phyloP scores from a whole-genome alignment of 2,888 invertebrate genomes.

The Pteria penguin region DNA sequence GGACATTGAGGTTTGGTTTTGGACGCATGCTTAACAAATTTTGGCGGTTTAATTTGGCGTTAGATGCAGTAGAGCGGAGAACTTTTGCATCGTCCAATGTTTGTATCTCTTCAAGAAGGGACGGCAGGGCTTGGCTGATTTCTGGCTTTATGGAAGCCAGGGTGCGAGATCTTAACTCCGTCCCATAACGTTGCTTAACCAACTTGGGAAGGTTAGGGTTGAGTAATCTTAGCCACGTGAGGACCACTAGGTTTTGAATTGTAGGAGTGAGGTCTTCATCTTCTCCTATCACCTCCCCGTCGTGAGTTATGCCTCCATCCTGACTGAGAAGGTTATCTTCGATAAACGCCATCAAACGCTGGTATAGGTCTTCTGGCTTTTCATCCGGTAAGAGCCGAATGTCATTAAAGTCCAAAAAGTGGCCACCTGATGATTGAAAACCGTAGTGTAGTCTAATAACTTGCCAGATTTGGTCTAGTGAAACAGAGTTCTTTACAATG shows the following conservation, averaged over 20 bases:
- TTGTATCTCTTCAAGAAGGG: conserved; percentile 41
- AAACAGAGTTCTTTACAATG: conserved; percentile 44
- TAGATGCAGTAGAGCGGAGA: conserved; percentile 32
- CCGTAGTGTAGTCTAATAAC: conserved; percentile 48
- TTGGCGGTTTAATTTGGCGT: not conserved
- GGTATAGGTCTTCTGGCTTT: conserved; percentile 54
- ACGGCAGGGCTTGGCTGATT: conserved; percentile 43
- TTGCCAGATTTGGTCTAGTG: conserved; percentile 39
- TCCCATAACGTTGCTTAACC: conserved; percentile 28
- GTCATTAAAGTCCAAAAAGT: conserved; percentile 49
- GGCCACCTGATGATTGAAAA: conserved; percentile 41
- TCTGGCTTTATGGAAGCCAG: conserved; percentile 50
- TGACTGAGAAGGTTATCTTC: conserved; percentile 47
- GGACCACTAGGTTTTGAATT: conserved; percentile 35
- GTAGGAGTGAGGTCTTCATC: conserved; percentile 40
- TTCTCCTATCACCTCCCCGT: conserved; percentile 38
- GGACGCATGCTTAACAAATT: too few relatives aligned
- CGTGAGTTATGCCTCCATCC: conserved; percentile 44
- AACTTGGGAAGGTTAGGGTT: conserved; percentile 14
- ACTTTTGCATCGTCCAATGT: conserved; percentile 34
- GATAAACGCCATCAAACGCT: conserved; percentile 46
- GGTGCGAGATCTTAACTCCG: conserved; percentile 26
- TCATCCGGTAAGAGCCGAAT: conserved; percentile 49
- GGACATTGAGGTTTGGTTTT: conserved; percentile 37
- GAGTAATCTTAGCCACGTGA: conserved; percentile 41